Evolutionary conservation across 2,113 vertebrate genomes (phyloP).

Genomic region (Grammomys dolichurus): DNA sequence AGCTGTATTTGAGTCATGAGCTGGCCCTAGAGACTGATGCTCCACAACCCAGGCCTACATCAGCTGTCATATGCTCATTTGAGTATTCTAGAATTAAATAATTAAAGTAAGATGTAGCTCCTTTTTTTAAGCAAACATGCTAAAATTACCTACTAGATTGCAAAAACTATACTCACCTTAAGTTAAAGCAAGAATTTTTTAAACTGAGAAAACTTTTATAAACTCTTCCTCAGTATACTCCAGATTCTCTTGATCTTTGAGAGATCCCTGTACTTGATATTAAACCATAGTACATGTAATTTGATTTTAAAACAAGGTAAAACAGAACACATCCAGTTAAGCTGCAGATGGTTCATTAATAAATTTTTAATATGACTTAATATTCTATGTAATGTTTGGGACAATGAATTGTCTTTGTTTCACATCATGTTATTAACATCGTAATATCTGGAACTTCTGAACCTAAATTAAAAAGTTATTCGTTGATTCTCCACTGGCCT

Average conservation of each 20-base stretch:
- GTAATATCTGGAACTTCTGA: background rate
- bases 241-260: background rate
- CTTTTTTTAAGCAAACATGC: conserved; percentile 23
- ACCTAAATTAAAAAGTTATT: background rate
- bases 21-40: background rate
- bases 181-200: background rate
- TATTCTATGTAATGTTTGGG: background rate
- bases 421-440: background rate
- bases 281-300: background rate
- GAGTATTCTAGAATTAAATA: background rate
- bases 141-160: background rate
- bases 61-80: background rate
- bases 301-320: background rate
- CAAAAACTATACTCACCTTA: conserved; percentile 24
- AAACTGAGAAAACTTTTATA: conserved; percentile 15
- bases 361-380: background rate
- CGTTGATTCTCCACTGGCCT: background rate
- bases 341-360: background rate
- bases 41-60: background rate
- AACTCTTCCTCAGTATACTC: background rate
- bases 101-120: background rate
- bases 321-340: background rate
- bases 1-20: background rate
- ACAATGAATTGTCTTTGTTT: conserved; percentile 18
- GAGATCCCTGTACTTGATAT: background rate